These are phyloP conservation scores for Poecile atricapillus DNA, from an alignment of 2,113 vertebrate species.

Conservation along the genomic window DNA sequence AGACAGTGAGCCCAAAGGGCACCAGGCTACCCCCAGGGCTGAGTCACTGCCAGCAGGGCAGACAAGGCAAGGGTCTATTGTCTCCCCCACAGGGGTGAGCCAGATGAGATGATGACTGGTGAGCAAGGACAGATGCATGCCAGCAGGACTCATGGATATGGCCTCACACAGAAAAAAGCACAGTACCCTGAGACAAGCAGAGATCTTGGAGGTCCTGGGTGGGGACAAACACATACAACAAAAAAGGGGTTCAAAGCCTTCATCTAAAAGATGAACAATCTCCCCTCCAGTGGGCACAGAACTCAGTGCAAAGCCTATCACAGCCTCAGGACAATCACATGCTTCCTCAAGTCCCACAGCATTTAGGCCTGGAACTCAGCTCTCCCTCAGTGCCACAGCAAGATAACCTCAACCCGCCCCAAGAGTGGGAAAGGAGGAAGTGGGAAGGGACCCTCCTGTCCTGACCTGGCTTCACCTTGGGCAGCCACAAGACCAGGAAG, in stretches of 20 bases:
- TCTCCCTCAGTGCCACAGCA: background rate
- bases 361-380: background rate
- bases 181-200: background rate
- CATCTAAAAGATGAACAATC: background rate
- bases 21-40: too few species aligned
- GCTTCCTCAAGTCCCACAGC: background rate
- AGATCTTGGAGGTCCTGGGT: background rate
- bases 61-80: background rate
- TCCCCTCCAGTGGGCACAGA: background rate
- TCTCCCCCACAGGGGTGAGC: too few species aligned
- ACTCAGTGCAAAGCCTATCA: background rate
- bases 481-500: background rate
- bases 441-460: background rate
- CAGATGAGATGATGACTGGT: background rate
- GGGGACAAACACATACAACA: background rate
- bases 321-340: background rate
- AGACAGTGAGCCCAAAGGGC: rapidly evolving
- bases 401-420: background rate
- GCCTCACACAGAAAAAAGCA: background rate
- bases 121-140: background rate
- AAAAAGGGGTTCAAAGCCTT: background rate
- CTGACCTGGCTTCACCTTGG: too few species aligned
- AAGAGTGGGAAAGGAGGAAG: background rate
- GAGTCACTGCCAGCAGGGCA: background rate
- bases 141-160: background rate